Base-by-base conservation (phyloP, 2,888 invertebrate species). In the Monopis laevigella region DNA sequence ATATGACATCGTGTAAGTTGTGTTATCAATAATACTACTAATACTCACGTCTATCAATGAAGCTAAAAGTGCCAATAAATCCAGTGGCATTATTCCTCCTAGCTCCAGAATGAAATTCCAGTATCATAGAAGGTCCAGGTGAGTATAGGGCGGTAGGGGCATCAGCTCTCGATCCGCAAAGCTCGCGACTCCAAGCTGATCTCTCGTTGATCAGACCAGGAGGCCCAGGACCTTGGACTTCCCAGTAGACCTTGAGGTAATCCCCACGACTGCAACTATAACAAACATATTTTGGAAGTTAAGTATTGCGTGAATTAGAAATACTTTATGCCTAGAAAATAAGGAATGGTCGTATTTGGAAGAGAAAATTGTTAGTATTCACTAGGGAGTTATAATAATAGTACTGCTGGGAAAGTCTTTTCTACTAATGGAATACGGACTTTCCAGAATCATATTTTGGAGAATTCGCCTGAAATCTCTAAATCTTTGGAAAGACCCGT, bases 221-320 rank as follows among this genome's bases (percentile, higher is more conserved):
- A 40, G 90, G 89, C 48, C 92, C 82, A 1, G 86, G 85, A 1
- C 83, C 82, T 54, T 90, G 88, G 46, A 92, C 82, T 62, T 92
- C 90, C 64, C 90, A 85, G 71, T 89, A 92, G 42, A 92, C 84
- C 68, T 91, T 90, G 50, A 92, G 68, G 68, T 87, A 91, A 69
- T 92, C 92, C 0, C 88, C 88, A 38, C 84, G 83, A 44, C 84
- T 77, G 62, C 92, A 92, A 51, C 92, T 91, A 85, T 7, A 86
- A 87, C 60, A 72, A 67, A 36, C 29, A 29, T 7, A 24, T 24
- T n/a, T n/a, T n/a, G n/a, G n/a, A n/a, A n/a, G n/a, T n/a, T n/a
- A n/a, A n/a, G n/a, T n/a, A 24, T 24, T 7, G 6, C 10, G 24
- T 24, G 24, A 24, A 24, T 24, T 24, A 24, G 6, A 24, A 7